A percentile compares a stretch with the other conserved stretches of the same genome.
These are phyloP conservation scores for Habroteleia sp. DNA, from an alignment of 2,888 invertebrate species.

Conservation along the genomic window DNA sequence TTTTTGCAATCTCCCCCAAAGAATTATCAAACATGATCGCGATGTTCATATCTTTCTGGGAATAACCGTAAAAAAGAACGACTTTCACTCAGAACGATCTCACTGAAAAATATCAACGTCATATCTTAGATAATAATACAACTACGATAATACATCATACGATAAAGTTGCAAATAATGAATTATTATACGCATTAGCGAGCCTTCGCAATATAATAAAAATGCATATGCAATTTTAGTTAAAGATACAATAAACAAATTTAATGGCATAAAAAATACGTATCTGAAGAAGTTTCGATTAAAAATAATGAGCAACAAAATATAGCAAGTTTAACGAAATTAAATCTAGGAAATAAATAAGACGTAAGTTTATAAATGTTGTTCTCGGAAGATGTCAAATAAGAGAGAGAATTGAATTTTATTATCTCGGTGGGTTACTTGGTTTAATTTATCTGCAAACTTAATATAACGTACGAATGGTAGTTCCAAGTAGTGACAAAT, in stretches of 20 bases:
- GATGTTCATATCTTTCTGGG: conserved; percentile 44
- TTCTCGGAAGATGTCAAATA: too few species aligned
- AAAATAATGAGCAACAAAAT: too few species aligned
- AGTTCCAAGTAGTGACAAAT: conserved; percentile 24
- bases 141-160: background rate
- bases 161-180: conserved; percentile 34
- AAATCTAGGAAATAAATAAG: too few species aligned
- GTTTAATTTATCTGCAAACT: conserved; percentile 24
- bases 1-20: conserved; percentile 46
- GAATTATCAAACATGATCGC: conserved; percentile 50
- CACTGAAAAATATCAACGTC: conserved; percentile 27
- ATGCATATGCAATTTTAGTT: too few species aligned
- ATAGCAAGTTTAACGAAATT: too few species aligned
- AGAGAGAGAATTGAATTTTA: background rate
- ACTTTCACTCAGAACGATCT: conserved; percentile 24
- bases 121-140: conserved; percentile 38
- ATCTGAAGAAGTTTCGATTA: too few species aligned
- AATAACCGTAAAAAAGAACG: conserved; percentile 54
- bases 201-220: too few species aligned
- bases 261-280: too few species aligned
- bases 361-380: too few species aligned
- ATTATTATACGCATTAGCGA: too few species aligned
- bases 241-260: too few species aligned
- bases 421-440: background rate
- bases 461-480: conserved; percentile 12